Conservation (phyloP, 2,888 invertebrate species). For the Caenorhabditis zanzibari region DNA sequence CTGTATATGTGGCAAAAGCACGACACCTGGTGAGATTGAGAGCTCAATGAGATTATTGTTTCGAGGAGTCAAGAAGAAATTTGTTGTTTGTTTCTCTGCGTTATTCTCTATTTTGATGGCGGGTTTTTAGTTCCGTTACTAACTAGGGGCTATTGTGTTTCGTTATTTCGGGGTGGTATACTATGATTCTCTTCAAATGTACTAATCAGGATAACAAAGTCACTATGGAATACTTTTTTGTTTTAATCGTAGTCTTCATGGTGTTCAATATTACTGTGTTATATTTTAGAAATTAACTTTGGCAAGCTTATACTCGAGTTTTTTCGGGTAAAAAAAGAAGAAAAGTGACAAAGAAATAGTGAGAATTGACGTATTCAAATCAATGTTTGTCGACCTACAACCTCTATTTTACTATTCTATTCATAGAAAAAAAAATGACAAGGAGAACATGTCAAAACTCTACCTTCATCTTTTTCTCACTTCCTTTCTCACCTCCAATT, state of each 20-base stretch:
- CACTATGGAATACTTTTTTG: neutral
- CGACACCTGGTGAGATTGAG: slow-evolving; percentile 34
- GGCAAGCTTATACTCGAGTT: neutral
- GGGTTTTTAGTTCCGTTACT: slow-evolving; percentile 40
- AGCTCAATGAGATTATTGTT: slow-evolving; percentile 41
- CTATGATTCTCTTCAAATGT: neutral
- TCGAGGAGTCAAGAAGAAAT: slow-evolving; percentile 20
- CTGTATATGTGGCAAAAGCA: slow-evolving; percentile 37
- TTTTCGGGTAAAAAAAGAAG: neutral
- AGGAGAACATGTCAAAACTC: slow-evolving; percentile 16
- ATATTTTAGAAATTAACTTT: neutral
- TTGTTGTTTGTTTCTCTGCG: slow-evolving; percentile 36
- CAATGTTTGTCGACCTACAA: slow-evolving; percentile 50
- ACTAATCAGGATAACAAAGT: neutral
- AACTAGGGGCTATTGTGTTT: slow-evolving; percentile 51
- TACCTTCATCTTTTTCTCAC: neutral
- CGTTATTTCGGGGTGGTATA: neutral
- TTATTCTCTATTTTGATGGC: slow-evolving; percentile 7
- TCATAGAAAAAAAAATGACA: slow-evolving; percentile 38
- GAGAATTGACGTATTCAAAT: slow-evolving; percentile 38
- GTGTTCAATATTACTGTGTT: too few species aligned
- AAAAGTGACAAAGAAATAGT: slow-evolving; percentile 1
- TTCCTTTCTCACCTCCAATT: neutral
- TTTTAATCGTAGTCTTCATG: neutral
- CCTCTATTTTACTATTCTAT: slow-evolving; percentile 47